Percentiles rank a stretch among this genome's conserved stretches.
Evolutionary conservation across 2,797 vertebrate genomes (phyloP).

Genomic region (Euthynnus affinis): DNA sequence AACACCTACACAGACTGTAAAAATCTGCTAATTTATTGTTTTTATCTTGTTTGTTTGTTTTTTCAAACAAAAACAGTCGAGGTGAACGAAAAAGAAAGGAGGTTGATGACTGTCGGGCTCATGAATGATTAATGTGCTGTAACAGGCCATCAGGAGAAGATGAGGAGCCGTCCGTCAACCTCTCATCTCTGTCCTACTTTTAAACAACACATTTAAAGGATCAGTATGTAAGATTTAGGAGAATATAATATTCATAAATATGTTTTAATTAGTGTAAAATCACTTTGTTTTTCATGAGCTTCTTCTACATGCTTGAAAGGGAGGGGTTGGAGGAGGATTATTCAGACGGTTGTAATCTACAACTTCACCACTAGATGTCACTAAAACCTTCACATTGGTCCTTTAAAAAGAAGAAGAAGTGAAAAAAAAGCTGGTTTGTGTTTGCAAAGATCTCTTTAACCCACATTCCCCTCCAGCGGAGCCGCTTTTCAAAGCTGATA

Average conservation of each 20-base stretch:
- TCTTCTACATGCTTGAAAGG: no score
- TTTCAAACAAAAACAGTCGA: not conserved
- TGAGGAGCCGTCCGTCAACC: not conserved
- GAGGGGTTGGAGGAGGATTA: no score
- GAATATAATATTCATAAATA: no score
- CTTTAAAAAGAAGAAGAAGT: no score
- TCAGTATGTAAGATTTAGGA: no score
- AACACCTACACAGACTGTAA: not conserved
- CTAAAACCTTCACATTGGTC: no score
- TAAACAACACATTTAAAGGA: not conserved
- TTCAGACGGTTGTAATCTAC: no score
- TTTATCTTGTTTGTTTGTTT: not conserved
- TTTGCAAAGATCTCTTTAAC: not conserved
- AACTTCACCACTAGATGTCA: no score
- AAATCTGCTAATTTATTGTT: not conserved
- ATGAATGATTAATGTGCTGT: conserved; percentile 60
- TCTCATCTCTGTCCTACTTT: not conserved
- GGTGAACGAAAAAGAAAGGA: not conserved
- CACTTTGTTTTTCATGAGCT: no score
- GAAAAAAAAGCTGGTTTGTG: conserved; percentile 46
- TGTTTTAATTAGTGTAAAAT: no score
- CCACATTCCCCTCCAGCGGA: not conserved
- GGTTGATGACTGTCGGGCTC: not conserved
- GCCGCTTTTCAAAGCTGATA: conserved; percentile 1
- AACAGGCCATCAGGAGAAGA: conserved; percentile 23